A percentile compares a stretch with the other conserved stretches of the same genome.
phyloP scores from a whole-genome alignment of 1,140 invertebrate species.

The Lepidurus apus region DNA sequence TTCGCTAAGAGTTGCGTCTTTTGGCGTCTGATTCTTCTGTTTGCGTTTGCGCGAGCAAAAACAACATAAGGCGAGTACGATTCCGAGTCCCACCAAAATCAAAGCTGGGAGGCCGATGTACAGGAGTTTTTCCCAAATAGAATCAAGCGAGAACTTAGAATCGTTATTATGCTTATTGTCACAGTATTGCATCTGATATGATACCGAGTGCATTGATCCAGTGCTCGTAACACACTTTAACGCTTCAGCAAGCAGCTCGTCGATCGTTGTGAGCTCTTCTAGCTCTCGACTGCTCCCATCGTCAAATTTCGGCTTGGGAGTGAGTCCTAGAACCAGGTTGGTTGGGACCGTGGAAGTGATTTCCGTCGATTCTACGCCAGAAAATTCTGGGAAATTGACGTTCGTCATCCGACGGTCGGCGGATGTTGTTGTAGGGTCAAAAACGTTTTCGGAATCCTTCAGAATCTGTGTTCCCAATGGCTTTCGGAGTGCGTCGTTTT shows the following conservation, averaged over 20 bases:
- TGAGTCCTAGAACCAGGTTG: neutral
- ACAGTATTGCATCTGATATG: neutral
- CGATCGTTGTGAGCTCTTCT: neutral
- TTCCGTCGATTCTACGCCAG: no score
- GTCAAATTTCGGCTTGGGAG: neutral
- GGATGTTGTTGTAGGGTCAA: neutral
- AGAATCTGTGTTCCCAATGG: neutral
- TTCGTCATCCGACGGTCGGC: neutral
- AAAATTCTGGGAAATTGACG: no score
- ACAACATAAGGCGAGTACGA: neutral
- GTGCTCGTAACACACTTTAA: neutral
- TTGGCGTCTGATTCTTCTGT: neutral
- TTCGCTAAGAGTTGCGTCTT: neutral
- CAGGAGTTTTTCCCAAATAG: neutral
- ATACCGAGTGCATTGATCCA: neutral
- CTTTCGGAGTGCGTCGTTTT: neutral
- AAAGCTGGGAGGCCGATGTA: neutral
- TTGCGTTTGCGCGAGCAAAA: neutral
- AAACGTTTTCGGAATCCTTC: neutral
- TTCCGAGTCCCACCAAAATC: neutral
- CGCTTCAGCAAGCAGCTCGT: neutral
- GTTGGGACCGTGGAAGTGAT: neutral
- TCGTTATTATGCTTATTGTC: neutral
- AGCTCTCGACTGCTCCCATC: neutral
- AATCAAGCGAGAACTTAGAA: neutral